Conservation (phyloP, 2,113 vertebrate genomes). For the Dicaeum eximium region DNA sequence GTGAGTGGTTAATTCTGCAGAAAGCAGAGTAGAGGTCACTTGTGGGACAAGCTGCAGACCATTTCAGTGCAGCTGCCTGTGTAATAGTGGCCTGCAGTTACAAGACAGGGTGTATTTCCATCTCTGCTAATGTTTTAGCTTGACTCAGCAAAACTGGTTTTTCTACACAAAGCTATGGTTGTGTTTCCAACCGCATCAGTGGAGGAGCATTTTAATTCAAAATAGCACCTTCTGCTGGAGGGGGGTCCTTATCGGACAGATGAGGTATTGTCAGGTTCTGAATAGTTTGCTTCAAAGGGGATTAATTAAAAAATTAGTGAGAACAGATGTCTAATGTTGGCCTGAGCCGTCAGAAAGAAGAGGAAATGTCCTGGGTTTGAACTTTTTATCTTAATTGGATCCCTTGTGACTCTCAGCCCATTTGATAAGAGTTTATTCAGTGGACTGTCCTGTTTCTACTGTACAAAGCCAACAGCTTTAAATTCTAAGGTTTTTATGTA, state of each 20-base stretch:
- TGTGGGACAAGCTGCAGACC: neutral
- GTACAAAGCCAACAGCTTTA: neutral
- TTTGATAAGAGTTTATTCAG: neutral
- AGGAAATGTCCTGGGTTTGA: constrained; percentile 11
- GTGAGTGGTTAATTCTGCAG: neutral
- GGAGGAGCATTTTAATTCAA: neutral
- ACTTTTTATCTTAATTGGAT: constrained; percentile 25
- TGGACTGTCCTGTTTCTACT: neutral
- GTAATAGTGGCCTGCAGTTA: neutral
- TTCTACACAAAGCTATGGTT: neutral
- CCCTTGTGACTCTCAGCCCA: neutral
- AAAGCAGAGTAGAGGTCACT: neutral
- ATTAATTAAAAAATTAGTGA: constrained; percentile 3
- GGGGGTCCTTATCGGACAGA: neutral
- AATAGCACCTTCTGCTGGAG: neutral
- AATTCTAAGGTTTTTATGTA: neutral
- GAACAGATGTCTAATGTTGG: neutral
- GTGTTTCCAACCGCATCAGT: neutral
- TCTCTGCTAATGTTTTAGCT: neutral
- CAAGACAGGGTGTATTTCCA: neutral
- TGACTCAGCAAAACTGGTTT: neutral
- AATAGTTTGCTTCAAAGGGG: neutral
- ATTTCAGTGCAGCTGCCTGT: constrained; percentile 16
- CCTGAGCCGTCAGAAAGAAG: neutral
- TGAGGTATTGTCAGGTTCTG: neutral